phyloP scores from a whole-genome alignment of 2,797 vertebrate genomes.

The Etheostoma perlongum region DNA sequence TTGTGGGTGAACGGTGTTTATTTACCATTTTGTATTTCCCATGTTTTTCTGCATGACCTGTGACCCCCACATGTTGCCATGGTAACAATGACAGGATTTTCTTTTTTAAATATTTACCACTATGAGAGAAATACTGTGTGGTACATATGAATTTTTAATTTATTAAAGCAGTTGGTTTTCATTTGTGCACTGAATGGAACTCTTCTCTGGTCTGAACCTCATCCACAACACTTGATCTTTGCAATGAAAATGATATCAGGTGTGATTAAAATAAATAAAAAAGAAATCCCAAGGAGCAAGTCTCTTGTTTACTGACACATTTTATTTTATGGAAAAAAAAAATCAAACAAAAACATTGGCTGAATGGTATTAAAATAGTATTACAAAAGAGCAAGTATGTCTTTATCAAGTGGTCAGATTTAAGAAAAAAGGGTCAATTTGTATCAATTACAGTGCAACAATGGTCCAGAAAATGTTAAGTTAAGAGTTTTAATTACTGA shows the following conservation, averaged over 20 bases:
- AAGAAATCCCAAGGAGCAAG: slow-evolving; percentile 7
- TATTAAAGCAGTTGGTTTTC: slow-evolving; percentile 78
- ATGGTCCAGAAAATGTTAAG: slow-evolving; percentile 51
- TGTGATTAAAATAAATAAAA: slow-evolving; percentile 64
- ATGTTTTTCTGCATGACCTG: slow-evolving; percentile 60
- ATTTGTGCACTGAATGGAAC: slow-evolving; percentile 78
- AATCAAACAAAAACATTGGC: slow-evolving; percentile 73
- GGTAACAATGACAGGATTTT: neutral
- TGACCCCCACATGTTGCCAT: neutral
- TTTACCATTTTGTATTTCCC: slow-evolving; percentile 37
- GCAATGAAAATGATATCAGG: slow-evolving; percentile 60
- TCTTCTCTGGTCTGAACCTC: slow-evolving; percentile 54
- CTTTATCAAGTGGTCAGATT: slow-evolving; percentile 62
- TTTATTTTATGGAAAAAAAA: slow-evolving; percentile 78
- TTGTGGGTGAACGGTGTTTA: slow-evolving; percentile 44
- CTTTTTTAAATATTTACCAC: slow-evolving; percentile 23
- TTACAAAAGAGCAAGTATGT: slow-evolving; percentile 77
- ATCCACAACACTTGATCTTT: slow-evolving; percentile 73
- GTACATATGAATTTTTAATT: slow-evolving; percentile 76
- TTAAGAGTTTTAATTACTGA: slow-evolving; percentile 34
- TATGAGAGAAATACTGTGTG: slow-evolving; percentile 62
- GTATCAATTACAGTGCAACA: slow-evolving; percentile 37
- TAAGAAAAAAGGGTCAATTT: slow-evolving; percentile 46
- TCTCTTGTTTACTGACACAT: slow-evolving; percentile 64
- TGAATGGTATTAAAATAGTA: slow-evolving; percentile 79